A percentile compares a stretch with the other conserved stretches of the same genome.
These are phyloP conservation scores for Phainopepla nitens DNA, from an alignment of 2,113 vertebrate genomes.

Conservation along the genomic window DNA sequence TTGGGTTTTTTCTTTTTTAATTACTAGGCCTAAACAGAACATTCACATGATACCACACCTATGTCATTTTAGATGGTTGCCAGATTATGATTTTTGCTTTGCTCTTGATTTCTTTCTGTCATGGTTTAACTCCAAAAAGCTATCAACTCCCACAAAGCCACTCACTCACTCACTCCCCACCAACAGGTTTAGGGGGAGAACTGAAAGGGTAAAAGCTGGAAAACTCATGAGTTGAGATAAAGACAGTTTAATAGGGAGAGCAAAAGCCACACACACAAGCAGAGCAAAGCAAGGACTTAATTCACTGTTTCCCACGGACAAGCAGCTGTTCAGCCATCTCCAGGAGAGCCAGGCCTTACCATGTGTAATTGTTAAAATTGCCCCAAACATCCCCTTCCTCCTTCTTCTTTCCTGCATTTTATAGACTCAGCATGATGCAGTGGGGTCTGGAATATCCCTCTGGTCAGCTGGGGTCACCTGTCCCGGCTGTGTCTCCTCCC, in stretches of 20 bases:
- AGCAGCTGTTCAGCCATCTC: not conserved
- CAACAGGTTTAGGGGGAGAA: not conserved
- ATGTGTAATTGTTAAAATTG: not conserved
- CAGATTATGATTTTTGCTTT: not conserved
- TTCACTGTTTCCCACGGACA: not conserved
- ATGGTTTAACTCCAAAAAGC: not conserved
- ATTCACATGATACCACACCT: not conserved
- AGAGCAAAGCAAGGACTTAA: not conserved
- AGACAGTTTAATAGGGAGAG: not conserved
- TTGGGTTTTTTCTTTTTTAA: not conserved
- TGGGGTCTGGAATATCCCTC: not conserved
- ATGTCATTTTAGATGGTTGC: not conserved
- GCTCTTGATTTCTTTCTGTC: not conserved
- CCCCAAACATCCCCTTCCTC: not conserved
- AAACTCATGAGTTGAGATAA: not conserved
- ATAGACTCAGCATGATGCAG: not conserved
- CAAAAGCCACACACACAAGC: not conserved
- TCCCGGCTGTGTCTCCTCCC: not conserved
- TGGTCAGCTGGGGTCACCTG: not conserved
- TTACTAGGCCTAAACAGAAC: not conserved
- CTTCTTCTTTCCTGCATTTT: not conserved
- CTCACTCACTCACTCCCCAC: not conserved
- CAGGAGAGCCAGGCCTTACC: not conserved
- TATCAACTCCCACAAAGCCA: not conserved
- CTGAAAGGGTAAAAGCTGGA: not conserved